Evolutionary conservation across 2,888 invertebrate species (phyloP).

Genomic region (Protonemura montana): DNA sequence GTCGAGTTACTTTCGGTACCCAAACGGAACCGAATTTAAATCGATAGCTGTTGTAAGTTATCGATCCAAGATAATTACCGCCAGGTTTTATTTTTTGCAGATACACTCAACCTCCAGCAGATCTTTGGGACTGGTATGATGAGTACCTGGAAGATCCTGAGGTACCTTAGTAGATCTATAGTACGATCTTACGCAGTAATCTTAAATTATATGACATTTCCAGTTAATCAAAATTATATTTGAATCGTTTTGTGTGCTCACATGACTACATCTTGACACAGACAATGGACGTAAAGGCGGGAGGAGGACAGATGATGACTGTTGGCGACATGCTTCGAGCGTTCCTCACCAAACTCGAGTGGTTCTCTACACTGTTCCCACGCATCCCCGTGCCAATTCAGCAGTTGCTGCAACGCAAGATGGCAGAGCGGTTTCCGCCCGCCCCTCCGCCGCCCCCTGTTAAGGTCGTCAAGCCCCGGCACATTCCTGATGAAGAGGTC

Average conservation of each 20-base stretch:
- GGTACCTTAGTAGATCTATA: slow-evolving; percentile 61
- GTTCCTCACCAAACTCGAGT: slow-evolving; percentile 94
- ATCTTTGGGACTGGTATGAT: slow-evolving; percentile 96
- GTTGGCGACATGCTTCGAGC: slow-evolving; percentile 93
- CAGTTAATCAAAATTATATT: slow-evolving; percentile 25
- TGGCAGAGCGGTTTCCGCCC: slow-evolving; percentile 69
- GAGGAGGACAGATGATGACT: slow-evolving; percentile 91
- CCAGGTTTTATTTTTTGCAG: slow-evolving; percentile 61
- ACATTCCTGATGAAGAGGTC: slow-evolving; percentile 59
- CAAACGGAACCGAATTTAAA: neutral
- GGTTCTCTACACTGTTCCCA: slow-evolving; percentile 98
- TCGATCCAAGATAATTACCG: neutral
- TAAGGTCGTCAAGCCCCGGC: slow-evolving; percentile 53
- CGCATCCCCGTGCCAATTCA: slow-evolving; percentile 97
- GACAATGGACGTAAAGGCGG: slow-evolving; percentile 97
- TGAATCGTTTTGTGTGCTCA: too few relatives aligned
- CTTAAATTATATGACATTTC: neutral
- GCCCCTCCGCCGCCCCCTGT: slow-evolving; percentile 55
- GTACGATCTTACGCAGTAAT: slow-evolving; percentile 36
- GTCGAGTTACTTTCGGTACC: neutral
- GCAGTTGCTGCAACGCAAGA: slow-evolving; percentile 85
- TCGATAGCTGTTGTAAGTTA: neutral
- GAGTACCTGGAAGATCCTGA: slow-evolving; percentile 96
- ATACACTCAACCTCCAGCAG: slow-evolving; percentile 95
- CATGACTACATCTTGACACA: too few relatives aligned